Conservation (phyloP, 2,888 invertebrate genomes). For the Spialia ferax region DNA sequence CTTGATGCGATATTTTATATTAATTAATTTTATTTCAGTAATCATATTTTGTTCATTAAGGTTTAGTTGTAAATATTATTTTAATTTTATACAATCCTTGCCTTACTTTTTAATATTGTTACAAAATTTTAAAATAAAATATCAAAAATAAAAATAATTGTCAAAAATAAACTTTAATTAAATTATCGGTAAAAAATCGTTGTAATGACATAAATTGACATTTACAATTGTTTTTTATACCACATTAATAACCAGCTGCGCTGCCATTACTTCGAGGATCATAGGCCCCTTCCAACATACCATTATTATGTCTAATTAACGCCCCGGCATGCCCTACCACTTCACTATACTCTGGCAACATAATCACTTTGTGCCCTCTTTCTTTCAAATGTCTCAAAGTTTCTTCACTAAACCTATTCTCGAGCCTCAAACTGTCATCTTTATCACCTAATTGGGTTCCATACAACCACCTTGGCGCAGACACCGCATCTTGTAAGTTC, state of each 20-base stretch:
- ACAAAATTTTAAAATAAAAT: too few species aligned
- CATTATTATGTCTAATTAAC: conserved; percentile 68
- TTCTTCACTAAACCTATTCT: conserved; percentile 65
- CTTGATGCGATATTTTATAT: too few species aligned
- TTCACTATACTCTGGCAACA: conserved; percentile 61
- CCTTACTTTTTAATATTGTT: too few species aligned
- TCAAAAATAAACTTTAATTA: too few species aligned
- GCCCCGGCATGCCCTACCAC: conserved; percentile 71
- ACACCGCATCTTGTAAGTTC: conserved; percentile 64
- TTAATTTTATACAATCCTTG: too few species aligned
- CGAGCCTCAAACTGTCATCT: conserved; percentile 59
- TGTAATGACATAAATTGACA: too few species aligned
- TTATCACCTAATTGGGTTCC: conserved; percentile 57
- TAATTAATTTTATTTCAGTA: too few species aligned
- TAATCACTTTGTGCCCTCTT: conserved; percentile 63
- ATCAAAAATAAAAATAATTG: too few species aligned
- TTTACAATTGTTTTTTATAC: neutral
- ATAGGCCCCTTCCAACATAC: conserved; percentile 73
- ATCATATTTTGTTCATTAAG: too few species aligned
- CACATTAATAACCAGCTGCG: conserved; percentile 69
- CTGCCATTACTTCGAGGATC: conserved; percentile 74
- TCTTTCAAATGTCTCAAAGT: conserved; percentile 64
- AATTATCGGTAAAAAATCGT: too few species aligned
- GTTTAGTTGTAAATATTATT: too few species aligned
- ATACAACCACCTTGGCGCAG: conserved; percentile 72